phyloP scores from a whole-genome alignment of 2,797 vertebrate species.

The Manis javanica region DNA sequence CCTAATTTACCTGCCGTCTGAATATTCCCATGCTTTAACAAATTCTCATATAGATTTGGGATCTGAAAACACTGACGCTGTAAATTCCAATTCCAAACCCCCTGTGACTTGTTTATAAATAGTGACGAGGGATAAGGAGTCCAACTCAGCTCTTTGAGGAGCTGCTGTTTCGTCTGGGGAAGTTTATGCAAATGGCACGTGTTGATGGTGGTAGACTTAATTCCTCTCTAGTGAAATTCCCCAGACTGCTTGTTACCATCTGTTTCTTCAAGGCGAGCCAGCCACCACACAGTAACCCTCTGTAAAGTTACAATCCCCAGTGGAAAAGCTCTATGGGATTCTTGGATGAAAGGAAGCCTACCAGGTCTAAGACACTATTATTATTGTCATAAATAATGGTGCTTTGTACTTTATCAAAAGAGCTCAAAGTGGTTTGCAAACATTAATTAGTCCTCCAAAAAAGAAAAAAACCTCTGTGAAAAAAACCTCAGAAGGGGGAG shows the following conservation, averaged over 20 bases:
- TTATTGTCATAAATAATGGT: conserved; percentile 79
- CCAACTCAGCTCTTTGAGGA: background rate
- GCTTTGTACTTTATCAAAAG: conserved; percentile 82
- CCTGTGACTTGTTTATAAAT: background rate
- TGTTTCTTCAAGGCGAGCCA: conserved; percentile 67
- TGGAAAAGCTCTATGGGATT: conserved; percentile 70
- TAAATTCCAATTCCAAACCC: conserved; percentile 25
- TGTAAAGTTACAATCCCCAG: conserved; percentile 67
- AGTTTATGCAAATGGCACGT: conserved; percentile 73
- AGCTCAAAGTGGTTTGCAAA: conserved; percentile 75
- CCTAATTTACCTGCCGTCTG: background rate
- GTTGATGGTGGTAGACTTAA: conserved; percentile 67
- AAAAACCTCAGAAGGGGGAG: conserved; percentile 56
- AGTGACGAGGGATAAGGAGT: background rate
- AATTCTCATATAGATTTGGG: background rate
- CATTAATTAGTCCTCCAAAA: conserved; percentile 74
- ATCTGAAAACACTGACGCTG: background rate
- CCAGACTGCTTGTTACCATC: conserved; percentile 65
- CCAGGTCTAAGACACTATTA: conserved; percentile 71
- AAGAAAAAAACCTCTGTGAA: conserved; percentile 65
- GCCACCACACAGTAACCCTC: conserved; percentile 49
- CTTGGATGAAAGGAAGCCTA: conserved; percentile 77
- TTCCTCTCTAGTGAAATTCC: conserved; percentile 72
- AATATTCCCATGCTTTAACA: background rate
- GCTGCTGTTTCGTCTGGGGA: conserved; percentile 21